phyloP scores from a whole-genome alignment of 2,888 invertebrate genomes.

The Azorinus chamasolen region DNA sequence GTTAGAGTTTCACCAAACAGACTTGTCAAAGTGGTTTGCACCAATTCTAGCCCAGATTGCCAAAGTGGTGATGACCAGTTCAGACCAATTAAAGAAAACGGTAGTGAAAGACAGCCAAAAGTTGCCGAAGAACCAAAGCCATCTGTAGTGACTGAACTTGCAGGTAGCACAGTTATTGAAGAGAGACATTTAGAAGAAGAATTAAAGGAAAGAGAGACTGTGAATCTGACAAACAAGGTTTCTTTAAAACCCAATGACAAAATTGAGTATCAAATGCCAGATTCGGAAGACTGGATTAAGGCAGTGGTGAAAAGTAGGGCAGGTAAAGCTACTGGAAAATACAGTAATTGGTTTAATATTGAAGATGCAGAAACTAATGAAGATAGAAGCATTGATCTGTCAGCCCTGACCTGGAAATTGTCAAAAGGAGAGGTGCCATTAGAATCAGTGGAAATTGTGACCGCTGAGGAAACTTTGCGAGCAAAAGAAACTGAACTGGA shows the following conservation, averaged over 20 bases:
- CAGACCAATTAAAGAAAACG: too few relatives aligned
- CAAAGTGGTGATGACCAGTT: too few relatives aligned
- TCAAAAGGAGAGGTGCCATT: neutral
- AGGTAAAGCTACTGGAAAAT: conserved; percentile 43
- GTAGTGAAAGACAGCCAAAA: neutral
- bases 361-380: conserved; percentile 14
- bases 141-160: too few relatives aligned
- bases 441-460: neutral
- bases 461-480: neutral
- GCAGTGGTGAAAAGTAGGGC: conserved; percentile 42
- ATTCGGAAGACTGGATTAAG: conserved; percentile 26
- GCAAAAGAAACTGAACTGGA: conserved; percentile 45
- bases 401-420: neutral
- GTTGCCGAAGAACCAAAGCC: too few relatives aligned
- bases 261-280: conserved; percentile 30
- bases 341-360: conserved; percentile 50
- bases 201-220: neutral
- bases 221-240: neutral
- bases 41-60: too few relatives aligned
- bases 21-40: conserved; percentile 30
- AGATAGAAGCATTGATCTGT: conserved; percentile 4
- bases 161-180: too few relatives aligned
- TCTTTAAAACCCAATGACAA: conserved; percentile 27
- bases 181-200: neutral
- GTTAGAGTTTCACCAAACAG: conserved; percentile 50